A percentile compares a stretch with the other conserved stretches of the same genome.
These are phyloP conservation scores for Cancer borealis DNA, from an alignment of 2,888 invertebrate species.

Conservation along the genomic window DNA sequence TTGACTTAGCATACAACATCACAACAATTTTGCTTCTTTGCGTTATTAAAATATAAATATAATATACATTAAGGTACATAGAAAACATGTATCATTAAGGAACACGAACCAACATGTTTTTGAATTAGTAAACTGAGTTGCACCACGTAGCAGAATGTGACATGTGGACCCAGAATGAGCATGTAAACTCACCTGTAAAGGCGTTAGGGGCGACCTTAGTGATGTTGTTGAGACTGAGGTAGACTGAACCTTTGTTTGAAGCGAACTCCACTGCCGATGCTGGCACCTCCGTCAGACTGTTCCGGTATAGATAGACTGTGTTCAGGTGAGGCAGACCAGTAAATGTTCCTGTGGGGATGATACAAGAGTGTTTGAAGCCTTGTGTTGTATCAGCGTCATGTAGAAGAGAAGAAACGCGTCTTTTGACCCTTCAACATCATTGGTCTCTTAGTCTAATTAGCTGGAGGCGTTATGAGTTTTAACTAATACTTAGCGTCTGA, in stretches of 20 bases:
- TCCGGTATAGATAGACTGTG: not conserved
- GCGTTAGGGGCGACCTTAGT: not conserved
- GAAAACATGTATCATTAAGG: not conserved
- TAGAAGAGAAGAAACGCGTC: too few species aligned
- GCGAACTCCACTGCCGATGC: not conserved
- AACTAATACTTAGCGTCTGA: too few species aligned
- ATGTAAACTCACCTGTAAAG: not conserved
- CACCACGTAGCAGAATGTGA: not conserved
- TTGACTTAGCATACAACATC: not conserved
- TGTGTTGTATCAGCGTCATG: too few species aligned
- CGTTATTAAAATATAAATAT: not conserved
- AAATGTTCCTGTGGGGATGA: not conserved
- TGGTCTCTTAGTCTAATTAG: too few species aligned
- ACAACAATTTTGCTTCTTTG: not conserved
- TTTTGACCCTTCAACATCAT: too few species aligned
- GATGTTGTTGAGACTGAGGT: conserved; percentile 14
- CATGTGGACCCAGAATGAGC: not conserved
- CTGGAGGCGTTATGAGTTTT: too few species aligned
- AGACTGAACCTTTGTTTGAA: not conserved
- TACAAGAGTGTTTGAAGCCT: not conserved
- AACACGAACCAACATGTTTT: not conserved
- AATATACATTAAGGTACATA: not conserved
- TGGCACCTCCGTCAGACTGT: conserved; percentile 10
- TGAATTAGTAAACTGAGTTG: not conserved
- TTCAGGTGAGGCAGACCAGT: not conserved